phyloP scores from a whole-genome alignment of 2,113 vertebrate genomes.

The Prolemur simus region DNA sequence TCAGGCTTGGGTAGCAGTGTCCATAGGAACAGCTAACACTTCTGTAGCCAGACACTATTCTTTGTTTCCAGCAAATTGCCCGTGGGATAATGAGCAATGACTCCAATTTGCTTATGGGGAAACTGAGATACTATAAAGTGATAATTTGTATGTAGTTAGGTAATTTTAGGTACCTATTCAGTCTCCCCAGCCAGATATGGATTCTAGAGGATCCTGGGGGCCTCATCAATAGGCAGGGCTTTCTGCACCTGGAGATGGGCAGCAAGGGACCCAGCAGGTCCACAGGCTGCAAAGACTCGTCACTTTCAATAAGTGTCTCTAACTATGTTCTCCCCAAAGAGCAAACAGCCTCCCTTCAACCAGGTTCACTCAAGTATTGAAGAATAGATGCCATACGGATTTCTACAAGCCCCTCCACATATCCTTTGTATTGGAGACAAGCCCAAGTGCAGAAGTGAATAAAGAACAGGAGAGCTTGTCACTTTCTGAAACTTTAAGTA shows the following conservation, averaged over 20 bases:
- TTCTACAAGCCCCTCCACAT: not conserved
- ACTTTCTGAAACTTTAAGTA: not conserved
- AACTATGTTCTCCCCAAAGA: not conserved
- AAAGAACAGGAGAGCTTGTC: not conserved
- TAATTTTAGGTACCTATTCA: not conserved
- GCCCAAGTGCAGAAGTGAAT: not conserved
- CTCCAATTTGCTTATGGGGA: not conserved
- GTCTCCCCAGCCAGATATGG: not conserved
- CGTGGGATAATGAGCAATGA: not conserved
- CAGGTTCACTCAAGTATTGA: not conserved
- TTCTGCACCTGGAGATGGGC: not conserved
- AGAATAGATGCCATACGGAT: not conserved
- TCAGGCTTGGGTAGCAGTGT: not conserved
- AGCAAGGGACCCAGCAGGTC: not conserved
- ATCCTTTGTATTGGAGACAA: not conserved
- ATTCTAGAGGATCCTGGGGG: not conserved
- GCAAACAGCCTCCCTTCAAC: not conserved
- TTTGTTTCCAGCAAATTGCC: not conserved
- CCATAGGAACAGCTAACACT: not conserved
- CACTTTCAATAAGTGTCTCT: not conserved
- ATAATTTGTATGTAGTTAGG: not conserved
- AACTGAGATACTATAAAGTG: not conserved
- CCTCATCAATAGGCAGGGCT: not conserved
- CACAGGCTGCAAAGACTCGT: not conserved
- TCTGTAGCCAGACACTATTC: not conserved